A percentile compares a stretch with the other conserved stretches of the same genome.
phyloP scores from a whole-genome alignment of 1,140 invertebrate genomes.

The Drosophila bocqueti region DNA sequence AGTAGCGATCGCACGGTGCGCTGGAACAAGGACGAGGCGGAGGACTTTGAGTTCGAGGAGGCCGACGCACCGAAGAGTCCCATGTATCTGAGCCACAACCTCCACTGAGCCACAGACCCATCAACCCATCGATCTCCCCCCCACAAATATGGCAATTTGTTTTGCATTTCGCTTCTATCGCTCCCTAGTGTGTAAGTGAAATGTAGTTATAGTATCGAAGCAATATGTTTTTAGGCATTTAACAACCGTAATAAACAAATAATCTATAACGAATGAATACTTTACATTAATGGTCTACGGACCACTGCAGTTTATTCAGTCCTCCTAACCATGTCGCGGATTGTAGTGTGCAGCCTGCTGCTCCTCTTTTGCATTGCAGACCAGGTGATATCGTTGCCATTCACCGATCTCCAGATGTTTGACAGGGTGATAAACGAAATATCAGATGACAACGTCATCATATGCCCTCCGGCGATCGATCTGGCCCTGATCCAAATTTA shows the following conservation, averaged over 20 bases:
- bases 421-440: background rate
- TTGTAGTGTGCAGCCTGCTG: background rate
- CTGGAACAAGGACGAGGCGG: conserved; percentile 63
- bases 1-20: conserved; percentile 71
- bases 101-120: conserved; percentile 26
- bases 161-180: conserved; percentile 51
- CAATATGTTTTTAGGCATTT: conserved; percentile 40
- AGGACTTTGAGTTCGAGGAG: conserved; percentile 79
- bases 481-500: conserved; percentile 9
- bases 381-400: no score
- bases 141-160: conserved; percentile 31
- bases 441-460: background rate
- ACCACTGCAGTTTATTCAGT: background rate
- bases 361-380: background rate
- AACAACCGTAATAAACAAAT: conserved; percentile 39
- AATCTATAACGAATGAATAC: conserved; percentile 34
- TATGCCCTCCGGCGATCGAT: conserved; percentile 3
- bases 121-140: background rate
- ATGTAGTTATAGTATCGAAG: conserved; percentile 29
- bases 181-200: conserved; percentile 45
- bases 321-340: background rate
- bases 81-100: conserved; percentile 61
- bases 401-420: background rate
- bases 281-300: background rate
- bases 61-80: conserved; percentile 65